These are phyloP conservation scores for Euura lappo DNA, from an alignment of 1,140 invertebrate species.

Conservation along the genomic window DNA sequence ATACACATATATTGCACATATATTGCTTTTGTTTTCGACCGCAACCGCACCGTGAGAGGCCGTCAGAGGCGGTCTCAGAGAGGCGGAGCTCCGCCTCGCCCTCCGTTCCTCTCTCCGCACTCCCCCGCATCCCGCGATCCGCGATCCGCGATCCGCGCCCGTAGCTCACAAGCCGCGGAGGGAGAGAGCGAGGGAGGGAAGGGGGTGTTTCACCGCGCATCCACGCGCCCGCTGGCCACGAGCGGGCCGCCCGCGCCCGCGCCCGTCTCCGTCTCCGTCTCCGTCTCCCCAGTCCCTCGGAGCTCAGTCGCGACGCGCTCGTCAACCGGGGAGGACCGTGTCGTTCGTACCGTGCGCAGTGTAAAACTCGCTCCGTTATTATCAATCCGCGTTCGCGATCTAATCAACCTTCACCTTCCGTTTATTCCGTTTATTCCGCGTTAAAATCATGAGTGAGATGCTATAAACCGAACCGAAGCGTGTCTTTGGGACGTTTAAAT, in stretches of 20 bases:
- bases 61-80: not conserved
- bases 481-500: no score
- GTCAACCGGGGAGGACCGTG: constrained; percentile 57
- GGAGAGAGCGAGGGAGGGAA: constrained; percentile 33
- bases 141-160: not conserved
- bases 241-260: constrained; percentile 32
- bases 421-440: no score
- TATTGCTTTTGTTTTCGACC: not conserved
- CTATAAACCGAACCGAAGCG: no score
- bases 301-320: constrained; percentile 62
- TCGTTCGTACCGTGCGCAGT: constrained; percentile 14
- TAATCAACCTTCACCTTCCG: not conserved
- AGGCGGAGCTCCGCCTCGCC: constrained; percentile 35
- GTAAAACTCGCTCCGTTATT: no score
- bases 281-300: constrained; percentile 19
- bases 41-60: not conserved
- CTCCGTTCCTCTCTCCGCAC: constrained; percentile 2
- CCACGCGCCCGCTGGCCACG: not conserved
- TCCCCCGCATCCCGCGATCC: constrained; percentile 16
- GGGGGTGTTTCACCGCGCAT: constrained; percentile 12
- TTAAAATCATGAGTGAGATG: no score
- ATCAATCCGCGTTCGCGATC: constrained; percentile 20
- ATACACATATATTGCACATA: no score
- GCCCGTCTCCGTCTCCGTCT: constrained; percentile 18
- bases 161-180: no score